phyloP scores from a whole-genome alignment of 2,888 invertebrate genomes.

The Sinotaia quadrata region DNA sequence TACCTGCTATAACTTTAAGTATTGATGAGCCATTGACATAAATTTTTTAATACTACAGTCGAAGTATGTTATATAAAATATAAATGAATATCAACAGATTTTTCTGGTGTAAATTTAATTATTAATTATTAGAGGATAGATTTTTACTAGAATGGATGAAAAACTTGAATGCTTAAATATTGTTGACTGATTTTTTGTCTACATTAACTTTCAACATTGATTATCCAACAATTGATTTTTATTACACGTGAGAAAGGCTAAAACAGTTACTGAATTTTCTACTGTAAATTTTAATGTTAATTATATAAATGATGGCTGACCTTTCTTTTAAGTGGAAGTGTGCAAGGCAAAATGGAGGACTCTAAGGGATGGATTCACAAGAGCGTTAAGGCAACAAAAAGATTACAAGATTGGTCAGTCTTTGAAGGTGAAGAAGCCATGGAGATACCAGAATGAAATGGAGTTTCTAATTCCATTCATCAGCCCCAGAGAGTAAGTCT shows the following conservation, averaged over 20 bases:
- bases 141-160: too few relatives aligned
- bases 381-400: constrained; percentile 19
- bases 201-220: too few relatives aligned
- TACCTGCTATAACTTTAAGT: too few relatives aligned
- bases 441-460: constrained; percentile 27
- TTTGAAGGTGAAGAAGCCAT: constrained; percentile 11
- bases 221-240: background rate
- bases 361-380: constrained; percentile 19
- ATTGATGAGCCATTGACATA: too few relatives aligned
- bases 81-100: background rate
- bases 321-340: constrained; percentile 6
- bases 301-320: background rate
- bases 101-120: background rate
- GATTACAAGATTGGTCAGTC: constrained; percentile 11
- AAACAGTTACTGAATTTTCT: background rate
- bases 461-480: constrained; percentile 25
- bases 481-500: constrained; percentile 17
- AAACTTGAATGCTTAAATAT: too few relatives aligned
- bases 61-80: too few relatives aligned
- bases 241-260: background rate
- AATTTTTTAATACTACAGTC: too few relatives aligned
- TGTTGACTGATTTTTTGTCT: too few relatives aligned
- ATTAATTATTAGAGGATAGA: too few relatives aligned
- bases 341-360: constrained; percentile 26
- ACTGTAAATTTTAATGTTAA: background rate